Base-by-base conservation (phyloP, 2,113 vertebrate species). In the Poecile atricapillus region DNA sequence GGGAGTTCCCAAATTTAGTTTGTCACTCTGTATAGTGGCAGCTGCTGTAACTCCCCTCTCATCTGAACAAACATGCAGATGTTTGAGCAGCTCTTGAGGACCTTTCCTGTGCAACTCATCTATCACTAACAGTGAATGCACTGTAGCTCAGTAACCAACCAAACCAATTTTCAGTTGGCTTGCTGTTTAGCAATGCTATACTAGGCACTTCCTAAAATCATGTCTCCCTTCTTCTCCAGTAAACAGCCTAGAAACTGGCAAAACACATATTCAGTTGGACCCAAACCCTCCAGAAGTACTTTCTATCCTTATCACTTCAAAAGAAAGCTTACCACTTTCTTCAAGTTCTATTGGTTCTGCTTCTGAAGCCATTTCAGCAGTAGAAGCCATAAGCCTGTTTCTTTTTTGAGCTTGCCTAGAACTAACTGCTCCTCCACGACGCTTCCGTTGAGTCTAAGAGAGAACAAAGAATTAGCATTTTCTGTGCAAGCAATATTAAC, bases 301-400 rank as follows among this genome's bases (percentile, higher is more conserved):
- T 46, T 12, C 8, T 19, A 21, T 10, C 55, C 62, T 55, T 23
- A 25, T 8, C 9, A 49, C 14, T 69, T n/a, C 25, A 71, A 55
- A 82, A 33, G 22, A 71, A 68, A 49, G 22, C 97, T 97, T 96
- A 98, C 98, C 97, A 25, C 96, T 98, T 93, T 98, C 98, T 89
- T 97, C 97, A 27, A 97, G 97, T 46, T 98, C 98, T 81, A 96
- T 96, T 62, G 98, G 97, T 37, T 98, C 98, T 47, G 95, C 90
- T 87, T 98, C 98, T 88, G 97, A 96, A 71, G 97, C 77, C 89
- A 96, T 91, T 93, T 96, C 98, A 10, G 97, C 79, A 7, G 94
- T 83, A 33, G 97, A 95, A 87, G 94, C 68, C 19, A 79, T 5
- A 25, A 97, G 92, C 44, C 97, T 97, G 67, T 68, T 96, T 81